phyloP scores from a whole-genome alignment of 2,113 vertebrate species.

The Cyanoliseus patagonus region DNA sequence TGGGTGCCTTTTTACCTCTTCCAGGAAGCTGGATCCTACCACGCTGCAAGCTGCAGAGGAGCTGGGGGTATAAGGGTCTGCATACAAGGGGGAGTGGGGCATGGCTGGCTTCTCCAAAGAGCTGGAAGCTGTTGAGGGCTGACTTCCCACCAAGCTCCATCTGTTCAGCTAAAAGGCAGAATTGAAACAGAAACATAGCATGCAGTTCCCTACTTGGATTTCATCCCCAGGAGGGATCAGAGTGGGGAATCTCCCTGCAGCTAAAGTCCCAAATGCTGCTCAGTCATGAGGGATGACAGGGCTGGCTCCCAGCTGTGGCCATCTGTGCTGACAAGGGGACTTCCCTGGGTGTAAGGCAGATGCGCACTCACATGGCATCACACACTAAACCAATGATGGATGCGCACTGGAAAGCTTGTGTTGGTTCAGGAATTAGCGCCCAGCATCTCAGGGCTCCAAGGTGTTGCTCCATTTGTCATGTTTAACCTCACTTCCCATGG shows the following conservation, averaged over 20 bases:
- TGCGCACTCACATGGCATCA: neutral
- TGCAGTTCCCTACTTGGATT: neutral
- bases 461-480: fast-evolving
- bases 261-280: neutral
- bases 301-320: neutral
- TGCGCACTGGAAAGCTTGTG: neutral
- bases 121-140: neutral
- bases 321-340: neutral
- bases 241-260: neutral
- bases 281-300: fast-evolving
- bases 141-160: slow-evolving; percentile 69
- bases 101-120: neutral
- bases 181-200: neutral
- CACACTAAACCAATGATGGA: neutral
- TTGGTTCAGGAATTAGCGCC: neutral
- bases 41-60: neutral
- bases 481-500: neutral
- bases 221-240: neutral
- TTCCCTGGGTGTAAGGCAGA: neutral
- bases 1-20: slow-evolving; percentile 45
- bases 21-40: neutral
- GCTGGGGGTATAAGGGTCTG: slow-evolving; percentile 80
- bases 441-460: neutral
- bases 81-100: slow-evolving; percentile 79
- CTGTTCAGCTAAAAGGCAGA: slow-evolving; percentile 73